These are phyloP conservation scores for Cisticola juncidis DNA, from an alignment of 2,113 vertebrate genomes.

Conservation along the genomic window DNA sequence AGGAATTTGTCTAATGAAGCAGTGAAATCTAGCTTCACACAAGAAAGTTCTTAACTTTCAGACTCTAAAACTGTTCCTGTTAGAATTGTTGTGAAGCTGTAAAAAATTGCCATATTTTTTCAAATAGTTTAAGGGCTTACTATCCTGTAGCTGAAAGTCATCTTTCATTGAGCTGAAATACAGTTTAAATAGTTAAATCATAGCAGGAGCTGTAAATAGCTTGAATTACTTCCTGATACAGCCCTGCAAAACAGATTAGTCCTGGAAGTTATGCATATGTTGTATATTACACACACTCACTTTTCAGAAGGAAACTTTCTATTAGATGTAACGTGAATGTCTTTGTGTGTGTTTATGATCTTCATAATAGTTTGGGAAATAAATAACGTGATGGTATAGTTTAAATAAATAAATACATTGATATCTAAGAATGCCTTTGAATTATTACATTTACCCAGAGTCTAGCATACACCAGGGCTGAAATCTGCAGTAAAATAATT, in stretches of 20 bases:
- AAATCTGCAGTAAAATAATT: neutral
- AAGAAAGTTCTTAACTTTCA: neutral
- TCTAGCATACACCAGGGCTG: neutral
- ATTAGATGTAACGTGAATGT: neutral
- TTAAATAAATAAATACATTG: neutral
- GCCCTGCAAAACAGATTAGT: neutral
- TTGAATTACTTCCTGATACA: neutral
- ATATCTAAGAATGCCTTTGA: neutral
- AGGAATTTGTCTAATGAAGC: neutral
- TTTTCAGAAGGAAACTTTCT: neutral
- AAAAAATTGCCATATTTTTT: neutral
- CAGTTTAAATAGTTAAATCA: neutral
- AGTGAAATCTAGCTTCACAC: neutral
- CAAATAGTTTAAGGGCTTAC: neutral
- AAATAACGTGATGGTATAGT: neutral
- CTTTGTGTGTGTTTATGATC: neutral
- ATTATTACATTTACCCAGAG: neutral
- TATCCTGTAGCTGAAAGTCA: neutral
- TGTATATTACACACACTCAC: neutral
- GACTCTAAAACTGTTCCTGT: neutral
- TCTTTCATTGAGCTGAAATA: neutral
- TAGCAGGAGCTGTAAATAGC: neutral
- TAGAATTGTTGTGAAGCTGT: neutral
- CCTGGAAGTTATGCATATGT: neutral
- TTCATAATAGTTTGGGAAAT: fast-evolving